Evolutionary conservation across 1,140 invertebrate species (phyloP).

Genomic region (Drosophila bipectinata): DNA sequence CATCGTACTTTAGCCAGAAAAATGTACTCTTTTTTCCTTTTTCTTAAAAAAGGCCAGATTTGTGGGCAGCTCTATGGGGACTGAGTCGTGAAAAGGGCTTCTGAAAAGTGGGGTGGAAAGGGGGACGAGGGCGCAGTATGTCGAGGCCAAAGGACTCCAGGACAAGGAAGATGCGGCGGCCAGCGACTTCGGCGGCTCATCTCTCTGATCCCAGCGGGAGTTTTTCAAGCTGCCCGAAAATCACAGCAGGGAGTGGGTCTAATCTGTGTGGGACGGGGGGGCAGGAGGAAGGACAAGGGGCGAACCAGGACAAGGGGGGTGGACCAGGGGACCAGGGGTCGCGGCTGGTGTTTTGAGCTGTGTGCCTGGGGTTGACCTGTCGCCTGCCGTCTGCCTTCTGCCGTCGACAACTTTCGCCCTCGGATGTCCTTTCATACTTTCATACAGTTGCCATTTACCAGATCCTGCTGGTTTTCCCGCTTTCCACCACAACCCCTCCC

Average conservation of each 20-base stretch:
- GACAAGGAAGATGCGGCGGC: conserved; percentile 12
- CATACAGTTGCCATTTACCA: conserved; percentile 21
- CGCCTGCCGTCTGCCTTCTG: conserved; percentile 33
- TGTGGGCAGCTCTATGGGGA: not conserved
- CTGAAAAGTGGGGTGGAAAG: not conserved
- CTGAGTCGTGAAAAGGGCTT: not conserved
- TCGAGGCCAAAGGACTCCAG: conserved; percentile 39
- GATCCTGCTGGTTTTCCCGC: conserved; percentile 13
- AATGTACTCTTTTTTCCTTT: too few relatives aligned
- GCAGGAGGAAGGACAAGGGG: not conserved
- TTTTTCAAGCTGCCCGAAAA: conserved; percentile 60
- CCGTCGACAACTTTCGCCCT: conserved; percentile 33
- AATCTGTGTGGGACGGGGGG: not conserved
- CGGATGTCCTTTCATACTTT: conserved; percentile 15
- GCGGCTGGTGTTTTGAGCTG: conserved; percentile 57
- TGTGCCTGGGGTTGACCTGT: conserved; percentile 52
- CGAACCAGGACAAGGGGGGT: not conserved
- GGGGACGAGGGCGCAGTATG: conserved; percentile 4
- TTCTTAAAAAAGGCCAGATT: not conserved
- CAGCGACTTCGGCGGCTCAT: conserved; percentile 58
- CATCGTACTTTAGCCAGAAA: too few relatives aligned
- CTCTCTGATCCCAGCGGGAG: conserved; percentile 81
- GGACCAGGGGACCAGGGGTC: conserved; percentile 12
- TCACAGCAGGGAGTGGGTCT: conserved; percentile 61
- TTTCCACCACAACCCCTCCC: not conserved